Base-by-base conservation (phyloP, 2,888 invertebrate species). In the Dynastes grantii region DNA sequence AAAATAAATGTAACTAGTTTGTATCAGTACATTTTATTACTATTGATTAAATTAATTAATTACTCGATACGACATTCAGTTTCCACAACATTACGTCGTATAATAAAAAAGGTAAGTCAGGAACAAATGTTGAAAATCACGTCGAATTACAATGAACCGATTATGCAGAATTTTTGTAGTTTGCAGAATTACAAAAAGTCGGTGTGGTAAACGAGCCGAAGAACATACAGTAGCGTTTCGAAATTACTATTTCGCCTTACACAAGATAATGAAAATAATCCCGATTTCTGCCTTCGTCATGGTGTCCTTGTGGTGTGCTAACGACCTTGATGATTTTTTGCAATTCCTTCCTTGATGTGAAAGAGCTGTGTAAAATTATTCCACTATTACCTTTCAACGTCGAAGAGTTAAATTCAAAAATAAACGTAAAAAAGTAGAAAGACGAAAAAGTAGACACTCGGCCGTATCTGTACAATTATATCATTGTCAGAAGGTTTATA, bases 291-390 rank as follows among this genome's bases (percentile, higher is more conserved):
- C 32, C 51, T 55, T 4, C 27, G n/a, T 58, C 55, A 37, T 58
- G 68, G 32, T 58, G 71, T 71, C 71, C 71, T 71, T 71, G 71
- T 71, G 71, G 40, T 71, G 71, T 71, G 71, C 71, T 71, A 71
- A 71, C 71, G 71, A 71, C 71, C 71, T 71, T 71, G 71, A 67
- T 58, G 40, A 58, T 13, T 71, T 71, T 71, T 71, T 71, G 71
- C 71, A 58, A 71, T 71, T 71, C 71, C 9, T 40, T 9, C 22
- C 51, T 53, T 55, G 22, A 16, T n/a, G 32, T 8, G 71, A 32
- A 9, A 55, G 37, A 67, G 16, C 40, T 45, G 40, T 22, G 8
- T 22, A 71, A 53, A 70, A 55, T 37, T 37, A 71, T 53, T 32
- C 32, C 55, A 58, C 55, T 22, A 58, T 58, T 58, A 58, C 55